These are phyloP conservation scores for Crypturellus undulatus DNA, from an alignment of 2,113 vertebrate genomes.

Conservation along the genomic window DNA sequence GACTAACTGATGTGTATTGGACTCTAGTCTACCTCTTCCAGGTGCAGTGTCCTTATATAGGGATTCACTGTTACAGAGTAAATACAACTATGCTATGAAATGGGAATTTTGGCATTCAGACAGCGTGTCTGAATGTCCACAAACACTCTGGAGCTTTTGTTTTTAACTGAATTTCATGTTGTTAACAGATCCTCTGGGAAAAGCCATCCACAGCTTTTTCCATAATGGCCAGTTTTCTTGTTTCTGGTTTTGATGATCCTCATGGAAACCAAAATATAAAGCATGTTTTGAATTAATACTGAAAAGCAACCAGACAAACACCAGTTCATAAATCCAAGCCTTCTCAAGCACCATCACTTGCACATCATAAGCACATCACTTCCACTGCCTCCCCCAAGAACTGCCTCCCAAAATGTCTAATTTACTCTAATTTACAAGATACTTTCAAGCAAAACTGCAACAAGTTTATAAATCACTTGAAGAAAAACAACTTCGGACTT, in stretches of 20 bases:
- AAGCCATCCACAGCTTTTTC: slow-evolving; percentile 21
- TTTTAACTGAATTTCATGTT: slow-evolving; percentile 8
- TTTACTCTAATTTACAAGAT: neutral
- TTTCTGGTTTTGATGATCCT: slow-evolving; percentile 36
- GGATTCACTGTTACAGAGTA: neutral
- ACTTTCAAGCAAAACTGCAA: neutral
- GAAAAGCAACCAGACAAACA: slow-evolving; percentile 1
- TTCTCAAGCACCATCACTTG: neutral
- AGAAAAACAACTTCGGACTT: neutral
- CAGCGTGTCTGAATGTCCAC: slow-evolving; percentile 5
- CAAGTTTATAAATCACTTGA: neutral
- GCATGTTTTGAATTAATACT: neutral
- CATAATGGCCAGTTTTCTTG: neutral
- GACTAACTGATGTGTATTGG: neutral
- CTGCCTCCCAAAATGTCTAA: neutral
- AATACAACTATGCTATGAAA: neutral
- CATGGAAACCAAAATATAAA: slow-evolving; percentile 46
- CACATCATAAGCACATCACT: neutral
- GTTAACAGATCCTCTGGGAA: slow-evolving; percentile 49
- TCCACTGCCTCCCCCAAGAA: neutral
- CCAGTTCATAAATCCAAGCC: neutral
- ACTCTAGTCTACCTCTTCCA: neutral
- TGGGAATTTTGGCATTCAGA: neutral
- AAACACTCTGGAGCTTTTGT: slow-evolving; percentile 15
- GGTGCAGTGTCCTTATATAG: neutral